phyloP scores from a whole-genome alignment of 2,113 vertebrate species.

The Mustela lutreola region DNA sequence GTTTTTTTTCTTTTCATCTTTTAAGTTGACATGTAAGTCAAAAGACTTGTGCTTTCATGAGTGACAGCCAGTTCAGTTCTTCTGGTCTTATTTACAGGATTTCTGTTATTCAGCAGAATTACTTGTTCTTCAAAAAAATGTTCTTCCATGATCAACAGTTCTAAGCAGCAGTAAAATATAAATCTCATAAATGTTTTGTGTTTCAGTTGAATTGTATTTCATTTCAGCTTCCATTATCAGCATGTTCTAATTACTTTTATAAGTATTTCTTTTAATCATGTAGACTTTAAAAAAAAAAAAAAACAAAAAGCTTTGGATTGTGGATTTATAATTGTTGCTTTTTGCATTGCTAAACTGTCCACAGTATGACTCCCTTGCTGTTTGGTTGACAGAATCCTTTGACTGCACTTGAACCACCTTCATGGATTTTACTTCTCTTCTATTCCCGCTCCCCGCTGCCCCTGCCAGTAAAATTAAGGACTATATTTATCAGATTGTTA shows the following conservation, averaged over 20 bases:
- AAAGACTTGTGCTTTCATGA: constrained; percentile 37
- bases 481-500: background rate
- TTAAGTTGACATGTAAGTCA: background rate
- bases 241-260: background rate
- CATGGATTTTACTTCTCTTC: background rate
- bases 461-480: background rate
- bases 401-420: constrained; percentile 28
- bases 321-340: background rate
- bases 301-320: background rate
- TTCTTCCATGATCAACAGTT: background rate
- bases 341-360: background rate
- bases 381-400: constrained; percentile 25
- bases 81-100: background rate
- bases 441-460: too few species aligned
- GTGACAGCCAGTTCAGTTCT: background rate
- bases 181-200: constrained; percentile 29
- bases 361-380: background rate
- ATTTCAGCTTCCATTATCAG: background rate
- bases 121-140: background rate
- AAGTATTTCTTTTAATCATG: background rate
- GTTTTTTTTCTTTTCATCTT: background rate
- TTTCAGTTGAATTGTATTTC: constrained; percentile 54
- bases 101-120: constrained; percentile 38
- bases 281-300: background rate
- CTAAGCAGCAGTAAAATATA: constrained; percentile 46